Base-by-base conservation (phyloP, 2,113 vertebrate genomes). In the Poicephalus meyeri region DNA sequence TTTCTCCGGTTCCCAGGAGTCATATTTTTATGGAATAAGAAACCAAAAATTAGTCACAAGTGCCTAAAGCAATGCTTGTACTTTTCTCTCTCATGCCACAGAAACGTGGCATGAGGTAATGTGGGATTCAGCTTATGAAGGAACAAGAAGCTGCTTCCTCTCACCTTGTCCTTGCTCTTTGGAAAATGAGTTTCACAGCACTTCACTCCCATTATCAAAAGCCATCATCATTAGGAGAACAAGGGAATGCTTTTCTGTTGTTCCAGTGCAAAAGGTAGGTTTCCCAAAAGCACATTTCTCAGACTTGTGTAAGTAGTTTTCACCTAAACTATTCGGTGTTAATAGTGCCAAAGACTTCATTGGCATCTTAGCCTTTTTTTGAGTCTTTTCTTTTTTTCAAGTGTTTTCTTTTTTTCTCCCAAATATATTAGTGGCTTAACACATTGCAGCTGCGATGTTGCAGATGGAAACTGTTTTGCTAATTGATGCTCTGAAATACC, bases 391-490 rank as follows among this genome's bases (percentile, higher is more conserved):
- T 37, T 80, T 39, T 39, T 39, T 39, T 39, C 37, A 39, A 39
- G 37, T 39, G 37, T 29, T 68, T 74, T 84, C 7, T 35, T 78
- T 91, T 92, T 58, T 49, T 11, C 26, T 65, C 18, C 23, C 13
- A 16, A 72, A 44, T 69, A 19, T 72, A 70, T 95, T 81, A 88
- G 46, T 80, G 66, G 9, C 60, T 94, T 93, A 95, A 66, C 31
- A 88, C 44, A 60, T 42, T 83, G 74, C 63, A 93, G 82, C 81
- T 93, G 53, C 19, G 4, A 63, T 86, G 61, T 58, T 95, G 74
- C 82, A 93, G 89, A 92, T 90, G 76, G 70, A 84, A 96, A 86
- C 50, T 84, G 42, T 91, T 97, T 88, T 72, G 77, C 52, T 84
- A 95, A 92, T 53, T 88, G 74, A 44, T 91, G 53, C 41, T 95